Conservation (phyloP, 2,888 invertebrate species). For the Anorthoa munda region DNA sequence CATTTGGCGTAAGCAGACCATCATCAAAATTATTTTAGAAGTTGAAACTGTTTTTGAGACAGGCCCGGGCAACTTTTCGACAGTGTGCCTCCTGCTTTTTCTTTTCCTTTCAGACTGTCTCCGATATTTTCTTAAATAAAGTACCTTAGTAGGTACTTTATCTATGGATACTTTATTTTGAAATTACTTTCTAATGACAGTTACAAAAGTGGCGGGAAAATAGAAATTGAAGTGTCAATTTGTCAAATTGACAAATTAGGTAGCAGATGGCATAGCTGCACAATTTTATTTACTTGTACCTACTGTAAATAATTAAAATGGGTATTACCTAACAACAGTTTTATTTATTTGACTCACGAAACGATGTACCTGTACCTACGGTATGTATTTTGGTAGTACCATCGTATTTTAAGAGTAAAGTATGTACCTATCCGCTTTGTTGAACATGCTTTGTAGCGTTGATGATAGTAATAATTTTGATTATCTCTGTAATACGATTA, state of each 20-base stretch:
- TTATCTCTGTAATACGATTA: not conserved
- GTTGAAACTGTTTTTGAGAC: no score
- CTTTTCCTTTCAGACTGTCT: not conserved
- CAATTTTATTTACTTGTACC: not conserved
- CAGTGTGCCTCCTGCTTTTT: not conserved
- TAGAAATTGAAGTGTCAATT: constrained; percentile 16
- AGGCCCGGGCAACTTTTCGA: no score
- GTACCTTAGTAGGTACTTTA: no score
- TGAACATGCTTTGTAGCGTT: not conserved
- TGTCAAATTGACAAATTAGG: constrained; percentile 14
- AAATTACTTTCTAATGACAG: no score
- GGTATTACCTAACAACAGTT: not conserved
- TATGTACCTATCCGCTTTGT: no score
- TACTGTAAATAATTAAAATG: not conserved
- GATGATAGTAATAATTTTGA: constrained; percentile 5
- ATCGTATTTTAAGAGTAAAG: not conserved
- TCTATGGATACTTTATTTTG: no score
- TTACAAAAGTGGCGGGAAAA: constrained; percentile 26
- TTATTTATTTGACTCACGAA: not conserved
- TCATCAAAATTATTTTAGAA: no score
- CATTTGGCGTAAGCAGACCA: no score
- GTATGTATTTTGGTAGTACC: constrained; percentile 18
- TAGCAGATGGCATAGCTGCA: no score
- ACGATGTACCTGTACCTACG: not conserved
- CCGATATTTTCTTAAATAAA: no score